Base-by-base conservation (phyloP, 2,888 invertebrate genomes). In the Drosophila paucipuncta region DNA sequence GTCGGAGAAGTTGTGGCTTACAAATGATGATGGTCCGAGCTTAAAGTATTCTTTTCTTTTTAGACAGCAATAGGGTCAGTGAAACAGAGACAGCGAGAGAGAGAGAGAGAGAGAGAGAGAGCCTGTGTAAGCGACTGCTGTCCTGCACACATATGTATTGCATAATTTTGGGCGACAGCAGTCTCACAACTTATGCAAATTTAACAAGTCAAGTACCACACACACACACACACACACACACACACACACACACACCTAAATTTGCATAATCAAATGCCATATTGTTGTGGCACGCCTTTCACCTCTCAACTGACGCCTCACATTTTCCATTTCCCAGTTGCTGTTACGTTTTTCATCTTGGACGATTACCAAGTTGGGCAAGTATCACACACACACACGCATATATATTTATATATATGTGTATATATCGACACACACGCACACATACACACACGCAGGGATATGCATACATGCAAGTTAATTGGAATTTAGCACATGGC, bases 231-330 rank as follows among this genome's bases (percentile, higher is more conserved):
- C 63, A 60, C 41, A 43, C 58, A 52, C 57, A 50, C 30, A 43
- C 22, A 68, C 28, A 57, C 58, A 35, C 58, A 69, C 47, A 30
- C 57, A 60, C 22, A 37, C 43, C 62, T 47, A 67, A 68, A 87
- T 88, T 88, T 90, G 84, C 89, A 90, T 85, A 85, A 90, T 90
- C 90, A 90, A 89, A 90, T 90, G 86, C 69, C 86, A 90, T 86
- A 90, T 83, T 88, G 85, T 78, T 80, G 76, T 61, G 70, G 50
- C 47, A 39, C 77, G 53, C 53, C 67, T 30, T 22, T n/a, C 54
- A 28, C 49, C 33, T 22, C 49, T 49, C 28, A 4, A n/a, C 37
- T 18, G 25, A 52, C 68, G 49, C 50, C 61, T 13, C 30, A 18
- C 53, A 28, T 39, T 25, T 28, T 37, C 49, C 62, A 37, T 39